These are phyloP conservation scores for Prenolepis imparis DNA, from an alignment of 2,888 invertebrate genomes.

Conservation along the genomic window DNA sequence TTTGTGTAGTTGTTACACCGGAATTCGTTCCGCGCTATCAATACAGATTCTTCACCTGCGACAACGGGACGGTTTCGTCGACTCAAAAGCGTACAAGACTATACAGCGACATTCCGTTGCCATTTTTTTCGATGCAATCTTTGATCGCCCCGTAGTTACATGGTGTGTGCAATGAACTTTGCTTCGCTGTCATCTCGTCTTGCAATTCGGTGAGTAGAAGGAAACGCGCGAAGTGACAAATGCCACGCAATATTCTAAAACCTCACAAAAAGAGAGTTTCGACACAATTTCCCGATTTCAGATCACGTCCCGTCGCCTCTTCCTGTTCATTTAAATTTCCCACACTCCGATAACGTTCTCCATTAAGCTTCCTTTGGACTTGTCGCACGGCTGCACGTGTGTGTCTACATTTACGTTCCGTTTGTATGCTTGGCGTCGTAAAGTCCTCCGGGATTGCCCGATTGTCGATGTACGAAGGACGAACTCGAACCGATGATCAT, in stretches of 20 bases:
- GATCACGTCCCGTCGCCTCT: conserved; percentile 51
- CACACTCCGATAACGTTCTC: conserved; percentile 65
- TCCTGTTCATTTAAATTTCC: conserved; percentile 44
- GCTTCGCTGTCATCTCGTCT: conserved; percentile 61
- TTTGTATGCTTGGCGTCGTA: conserved; percentile 60
- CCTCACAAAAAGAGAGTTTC: conserved; percentile 39
- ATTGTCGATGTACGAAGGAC: conserved; percentile 72
- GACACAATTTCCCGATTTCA: conserved; percentile 49
- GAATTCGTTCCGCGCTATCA: conserved; percentile 62
- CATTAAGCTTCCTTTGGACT: conserved; percentile 46
- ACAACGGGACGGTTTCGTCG: conserved; percentile 68
- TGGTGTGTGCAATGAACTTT: conserved; percentile 60
- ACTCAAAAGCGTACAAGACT: conserved; percentile 71
- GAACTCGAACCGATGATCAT: conserved; percentile 66
- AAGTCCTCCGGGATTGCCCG: conserved; percentile 68
- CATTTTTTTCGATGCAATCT: conserved; percentile 63
- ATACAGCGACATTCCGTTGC: conserved; percentile 56
- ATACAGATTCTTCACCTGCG: conserved; percentile 65
- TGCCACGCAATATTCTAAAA: conserved; percentile 53
- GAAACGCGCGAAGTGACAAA: conserved; percentile 65
- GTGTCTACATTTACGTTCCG: conserved; percentile 51
- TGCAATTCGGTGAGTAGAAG: conserved; percentile 65
- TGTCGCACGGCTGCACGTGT: conserved; percentile 65
- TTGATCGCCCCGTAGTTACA: conserved; percentile 65
- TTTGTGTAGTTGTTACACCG: conserved; percentile 62